These are phyloP conservation scores for Prionchulus punctatus DNA, from an alignment of 2,888 invertebrate genomes.

Conservation along the genomic window DNA sequence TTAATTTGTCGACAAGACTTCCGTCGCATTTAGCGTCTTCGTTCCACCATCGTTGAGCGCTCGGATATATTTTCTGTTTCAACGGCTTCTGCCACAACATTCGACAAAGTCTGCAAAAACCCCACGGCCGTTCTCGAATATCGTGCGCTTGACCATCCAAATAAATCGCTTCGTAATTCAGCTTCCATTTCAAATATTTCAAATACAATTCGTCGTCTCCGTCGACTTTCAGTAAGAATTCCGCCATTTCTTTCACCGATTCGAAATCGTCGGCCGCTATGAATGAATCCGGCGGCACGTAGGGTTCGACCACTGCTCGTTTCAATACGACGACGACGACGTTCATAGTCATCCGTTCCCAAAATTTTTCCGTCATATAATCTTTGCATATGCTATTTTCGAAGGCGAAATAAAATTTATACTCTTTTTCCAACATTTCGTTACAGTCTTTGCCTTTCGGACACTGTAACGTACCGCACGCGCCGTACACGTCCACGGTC, in stretches of 20 bases:
- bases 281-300: slow-evolving; percentile 33
- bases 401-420: slow-evolving; percentile 13
- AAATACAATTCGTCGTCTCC: slow-evolving; percentile 35
- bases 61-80: too few relatives aligned
- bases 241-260: slow-evolving; percentile 33
- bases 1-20: too few relatives aligned
- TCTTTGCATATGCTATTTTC: slow-evolving; percentile 30
- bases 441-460: slow-evolving; percentile 18
- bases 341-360: slow-evolving; percentile 16
- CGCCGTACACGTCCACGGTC: slow-evolving; percentile 24
- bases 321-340: slow-evolving; percentile 10
- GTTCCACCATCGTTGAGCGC: too few relatives aligned
- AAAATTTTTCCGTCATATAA: slow-evolving; percentile 30
- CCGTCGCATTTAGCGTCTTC: too few relatives aligned
- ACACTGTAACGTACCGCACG: slow-evolving; percentile 22
- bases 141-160: slow-evolving; percentile 18
- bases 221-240: slow-evolving; percentile 35
- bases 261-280: slow-evolving; percentile 39
- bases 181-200: slow-evolving; percentile 38
- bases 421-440: slow-evolving; percentile 20
- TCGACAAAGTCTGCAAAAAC: too few relatives aligned
- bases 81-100: too few relatives aligned
- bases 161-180: slow-evolving; percentile 22
- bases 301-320: slow-evolving; percentile 21
- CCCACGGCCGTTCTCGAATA: too few relatives aligned